phyloP scores from a whole-genome alignment of 2,113 vertebrate genomes.

The Anhinga anhinga region DNA sequence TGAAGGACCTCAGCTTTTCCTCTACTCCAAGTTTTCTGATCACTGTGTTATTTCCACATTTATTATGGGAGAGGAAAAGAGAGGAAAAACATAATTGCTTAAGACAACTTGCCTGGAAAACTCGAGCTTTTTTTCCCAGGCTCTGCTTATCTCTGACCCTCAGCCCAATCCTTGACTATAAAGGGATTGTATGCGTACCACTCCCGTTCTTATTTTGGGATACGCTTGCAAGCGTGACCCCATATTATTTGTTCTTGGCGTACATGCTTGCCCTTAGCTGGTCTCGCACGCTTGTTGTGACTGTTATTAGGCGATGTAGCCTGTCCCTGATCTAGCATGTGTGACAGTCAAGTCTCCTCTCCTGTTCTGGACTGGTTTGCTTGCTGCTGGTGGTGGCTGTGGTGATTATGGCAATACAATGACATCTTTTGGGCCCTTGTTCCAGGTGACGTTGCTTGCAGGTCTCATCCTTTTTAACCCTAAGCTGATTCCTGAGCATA shows the following conservation, averaged over 20 bases:
- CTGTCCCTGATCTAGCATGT: not conserved
- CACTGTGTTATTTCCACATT: not conserved
- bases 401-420: not conserved
- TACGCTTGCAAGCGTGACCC: not conserved
- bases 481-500: not conserved
- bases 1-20: not conserved
- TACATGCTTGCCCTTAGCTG: not conserved
- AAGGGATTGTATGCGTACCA: not conserved
- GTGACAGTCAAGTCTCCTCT: not conserved
- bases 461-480: not conserved
- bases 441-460: not conserved
- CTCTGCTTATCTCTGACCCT: slow-evolving; percentile 9
- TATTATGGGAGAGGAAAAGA: not conserved
- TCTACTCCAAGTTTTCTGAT: not conserved
- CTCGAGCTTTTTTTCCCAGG: not conserved
- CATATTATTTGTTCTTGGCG: not conserved
- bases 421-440: not conserved
- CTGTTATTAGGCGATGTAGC: not conserved
- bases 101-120: not conserved
- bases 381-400: not conserved
- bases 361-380: not conserved
- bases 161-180: not conserved
- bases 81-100: not conserved
- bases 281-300: not conserved
- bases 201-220: not conserved